Base-by-base conservation (phyloP, 2,113 vertebrate species). In the Mystacornis crossleyi region DNA sequence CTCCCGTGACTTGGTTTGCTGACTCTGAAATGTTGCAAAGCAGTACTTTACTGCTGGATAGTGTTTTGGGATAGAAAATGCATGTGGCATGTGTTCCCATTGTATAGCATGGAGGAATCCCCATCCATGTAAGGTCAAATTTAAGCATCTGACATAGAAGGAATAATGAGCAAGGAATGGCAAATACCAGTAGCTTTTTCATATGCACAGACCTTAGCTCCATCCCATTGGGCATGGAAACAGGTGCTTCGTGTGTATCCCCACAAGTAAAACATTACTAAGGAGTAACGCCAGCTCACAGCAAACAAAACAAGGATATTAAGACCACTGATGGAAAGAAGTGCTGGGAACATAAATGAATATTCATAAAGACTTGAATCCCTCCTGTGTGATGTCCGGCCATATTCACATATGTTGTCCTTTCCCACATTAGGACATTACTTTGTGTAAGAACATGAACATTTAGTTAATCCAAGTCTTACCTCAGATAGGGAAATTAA, bases 81-180 rank as follows among this genome's bases (percentile, higher is more conserved):
- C 29, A 28, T 0, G 0, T 47, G 40, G n/a, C 11, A 11, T 4
- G 42, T 17, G 8, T 23, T 78, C 53, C 29, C 15, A 0, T 64
- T 84, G 55, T 47, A 33, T 20, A 23, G n/a, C 2, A 1, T 36
- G 24, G 29, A 1, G 2, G 10, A 85, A 45, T 86, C 87, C 80
- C 42, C 26, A 83, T 15, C 31, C 23, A 4, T 33, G 54, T 54
- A 45, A 62, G 28, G 21, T 64, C 54, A 67, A 9, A 51, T 78
- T 36, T 54, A 71, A 65, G 20, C 34, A 61, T 36, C 50, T 72
- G 75, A 69, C 34, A 20, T 4, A 71, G 66, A 65, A 70, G n/a
- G 25, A 82, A 26, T 17, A 28, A 18, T 45, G 20, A 89, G 38
- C 33, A 57, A 42, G 31, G 65, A 77, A 80, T 58, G 20, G 18